Evolutionary conservation across 2,888 invertebrate species (phyloP).

Genomic region (Idaea straminata): DNA sequence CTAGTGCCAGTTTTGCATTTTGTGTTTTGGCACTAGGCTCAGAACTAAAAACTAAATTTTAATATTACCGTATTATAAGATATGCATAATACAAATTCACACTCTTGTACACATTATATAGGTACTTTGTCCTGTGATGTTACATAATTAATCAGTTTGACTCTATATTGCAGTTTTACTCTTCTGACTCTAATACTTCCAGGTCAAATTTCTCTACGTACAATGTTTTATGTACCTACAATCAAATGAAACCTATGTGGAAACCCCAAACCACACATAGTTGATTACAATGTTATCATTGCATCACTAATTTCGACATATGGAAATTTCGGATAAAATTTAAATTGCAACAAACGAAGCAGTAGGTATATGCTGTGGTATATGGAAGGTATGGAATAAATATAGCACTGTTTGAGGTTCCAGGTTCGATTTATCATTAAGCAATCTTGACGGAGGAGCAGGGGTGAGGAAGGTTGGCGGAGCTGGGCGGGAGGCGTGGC

Average conservation of each 20-base stretch:
- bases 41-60: too few relatives aligned
- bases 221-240: neutral
- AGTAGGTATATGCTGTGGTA: neutral
- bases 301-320: neutral
- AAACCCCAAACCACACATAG: neutral
- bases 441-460: slow-evolving; percentile 20
- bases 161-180: too few relatives aligned
- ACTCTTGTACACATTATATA: too few relatives aligned
- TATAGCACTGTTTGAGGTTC: slow-evolving; percentile 7
- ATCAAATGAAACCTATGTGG: neutral
- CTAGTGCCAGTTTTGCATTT: too few relatives aligned
- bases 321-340: neutral
- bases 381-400: neutral
- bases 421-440: slow-evolving; percentile 22
- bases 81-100: too few relatives aligned
- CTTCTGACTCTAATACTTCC: neutral
- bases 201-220: neutral
- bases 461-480: slow-evolving; percentile 12
- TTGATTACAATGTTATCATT: slow-evolving; percentile 1
- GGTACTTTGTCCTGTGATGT: too few relatives aligned
- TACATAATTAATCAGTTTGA: too few relatives aligned
- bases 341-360: neutral
- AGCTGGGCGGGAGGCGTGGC: slow-evolving; percentile 29
- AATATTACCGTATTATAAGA: too few relatives aligned
- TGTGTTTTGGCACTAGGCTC: too few relatives aligned